These are phyloP conservation scores for Barnardius zonarius DNA, from an alignment of 2,113 vertebrate species.

Conservation along the genomic window DNA sequence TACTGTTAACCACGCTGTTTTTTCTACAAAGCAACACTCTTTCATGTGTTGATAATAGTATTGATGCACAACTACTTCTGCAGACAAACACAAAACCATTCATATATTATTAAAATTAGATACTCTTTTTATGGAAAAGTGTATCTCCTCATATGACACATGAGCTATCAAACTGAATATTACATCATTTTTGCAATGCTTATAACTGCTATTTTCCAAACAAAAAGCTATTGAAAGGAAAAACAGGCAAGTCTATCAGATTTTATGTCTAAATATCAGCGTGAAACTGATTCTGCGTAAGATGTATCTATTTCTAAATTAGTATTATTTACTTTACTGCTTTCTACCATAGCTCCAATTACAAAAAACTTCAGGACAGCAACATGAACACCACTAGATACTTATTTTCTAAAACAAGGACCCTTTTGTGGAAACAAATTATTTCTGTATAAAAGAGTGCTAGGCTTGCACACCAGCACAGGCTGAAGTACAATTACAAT, in stretches of 20 bases:
- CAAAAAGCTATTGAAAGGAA: background rate
- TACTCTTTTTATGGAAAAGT: too few species aligned
- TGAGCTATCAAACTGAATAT: background rate
- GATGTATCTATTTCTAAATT: background rate
- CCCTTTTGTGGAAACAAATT: background rate
- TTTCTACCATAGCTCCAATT: background rate
- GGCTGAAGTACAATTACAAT: background rate
- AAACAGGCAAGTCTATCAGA: background rate
- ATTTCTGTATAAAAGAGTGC: background rate
- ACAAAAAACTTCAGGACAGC: background rate
- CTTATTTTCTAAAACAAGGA: background rate
- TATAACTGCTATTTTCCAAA: background rate
- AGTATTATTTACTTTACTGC: background rate
- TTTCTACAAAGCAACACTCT: background rate
- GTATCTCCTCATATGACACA: background rate
- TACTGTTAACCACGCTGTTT: too few species aligned
- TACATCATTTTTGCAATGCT: background rate
- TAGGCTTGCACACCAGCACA: background rate
- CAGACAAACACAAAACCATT: background rate
- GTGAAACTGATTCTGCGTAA: background rate
- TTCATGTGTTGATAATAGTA: background rate
- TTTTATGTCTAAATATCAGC: background rate
- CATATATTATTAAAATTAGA: background rate
- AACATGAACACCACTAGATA: background rate
- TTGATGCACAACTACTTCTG: fast-evolving